Evolutionary conservation across 2,888 invertebrate species (phyloP).

Genomic region (Mactromeris polynyma): DNA sequence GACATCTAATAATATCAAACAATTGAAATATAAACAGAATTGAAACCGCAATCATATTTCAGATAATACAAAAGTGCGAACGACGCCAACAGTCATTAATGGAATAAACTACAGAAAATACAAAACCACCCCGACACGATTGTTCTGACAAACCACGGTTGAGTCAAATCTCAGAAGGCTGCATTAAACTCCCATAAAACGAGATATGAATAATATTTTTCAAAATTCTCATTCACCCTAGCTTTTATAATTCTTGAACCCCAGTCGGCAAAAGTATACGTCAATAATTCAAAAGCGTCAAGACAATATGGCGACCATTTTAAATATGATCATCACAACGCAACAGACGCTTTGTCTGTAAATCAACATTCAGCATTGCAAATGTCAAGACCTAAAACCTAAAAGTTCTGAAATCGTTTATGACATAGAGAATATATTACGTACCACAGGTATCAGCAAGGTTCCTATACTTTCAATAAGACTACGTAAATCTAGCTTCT

Average conservation of each 20-base stretch:
- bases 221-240: neutral
- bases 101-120: neutral
- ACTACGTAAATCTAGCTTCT: slow-evolving; percentile 78
- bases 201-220: neutral
- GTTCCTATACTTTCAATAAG: slow-evolving; percentile 83
- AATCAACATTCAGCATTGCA: neutral
- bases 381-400: neutral
- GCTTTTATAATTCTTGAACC: neutral
- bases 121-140: neutral
- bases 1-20: too few species aligned
- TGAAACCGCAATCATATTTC: too few species aligned
- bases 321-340: neutral
- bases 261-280: neutral
- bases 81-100: too few species aligned
- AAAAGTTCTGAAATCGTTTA: neutral
- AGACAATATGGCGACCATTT: neutral
- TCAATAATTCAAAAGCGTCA: neutral
- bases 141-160: neutral
- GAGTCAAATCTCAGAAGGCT: neutral
- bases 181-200: neutral
- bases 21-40: too few species aligned
- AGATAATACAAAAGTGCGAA: too few species aligned
- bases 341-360: neutral
- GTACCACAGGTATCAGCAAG: slow-evolving; percentile 81
- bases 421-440: slow-evolving; percentile 47